phyloP scores from a whole-genome alignment of 92 coral and sea anemone genomes.

The Phymanthus crucifer region DNA sequence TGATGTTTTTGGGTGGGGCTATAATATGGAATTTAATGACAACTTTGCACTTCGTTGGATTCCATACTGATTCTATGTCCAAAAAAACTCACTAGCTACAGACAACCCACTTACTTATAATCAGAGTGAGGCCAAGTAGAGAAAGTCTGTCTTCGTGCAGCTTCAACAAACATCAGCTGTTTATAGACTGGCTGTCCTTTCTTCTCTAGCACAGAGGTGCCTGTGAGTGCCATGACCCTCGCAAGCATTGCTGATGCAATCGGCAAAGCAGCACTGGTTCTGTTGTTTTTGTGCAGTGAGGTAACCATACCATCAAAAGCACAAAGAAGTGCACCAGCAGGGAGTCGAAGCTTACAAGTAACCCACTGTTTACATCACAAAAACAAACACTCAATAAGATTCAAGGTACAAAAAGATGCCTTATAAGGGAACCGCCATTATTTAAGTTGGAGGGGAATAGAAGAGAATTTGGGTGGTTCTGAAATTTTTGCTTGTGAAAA shows the following conservation, averaged over 20 bases:
- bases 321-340: slow-evolving; percentile 64
- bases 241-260: slow-evolving; percentile 87
- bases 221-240: slow-evolving; percentile 73
- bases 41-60: no score
- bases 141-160: slow-evolving; percentile 88
- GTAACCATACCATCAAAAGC: slow-evolving; percentile 68
- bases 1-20: no score
- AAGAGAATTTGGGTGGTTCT: no score
- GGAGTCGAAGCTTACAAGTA: slow-evolving; percentile 76
- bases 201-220: slow-evolving; percentile 56
- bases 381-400: neutral
- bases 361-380: slow-evolving; percentile 65
- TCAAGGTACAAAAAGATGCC: no score
- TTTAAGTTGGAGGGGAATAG: no score
- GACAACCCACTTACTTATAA: slow-evolving; percentile 61
- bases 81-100: neutral
- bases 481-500: no score
- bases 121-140: slow-evolving; percentile 95
- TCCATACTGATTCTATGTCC: no score
- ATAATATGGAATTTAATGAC: no score
- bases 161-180: slow-evolving; percentile 83
- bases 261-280: slow-evolving; percentile 83
- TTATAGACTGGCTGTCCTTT: slow-evolving; percentile 63
- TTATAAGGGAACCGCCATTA: no score
- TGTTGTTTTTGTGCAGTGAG: slow-evolving; percentile 65